phyloP scores from a whole-genome alignment of 2,888 invertebrate species.

The Notodonta dromedarius region DNA sequence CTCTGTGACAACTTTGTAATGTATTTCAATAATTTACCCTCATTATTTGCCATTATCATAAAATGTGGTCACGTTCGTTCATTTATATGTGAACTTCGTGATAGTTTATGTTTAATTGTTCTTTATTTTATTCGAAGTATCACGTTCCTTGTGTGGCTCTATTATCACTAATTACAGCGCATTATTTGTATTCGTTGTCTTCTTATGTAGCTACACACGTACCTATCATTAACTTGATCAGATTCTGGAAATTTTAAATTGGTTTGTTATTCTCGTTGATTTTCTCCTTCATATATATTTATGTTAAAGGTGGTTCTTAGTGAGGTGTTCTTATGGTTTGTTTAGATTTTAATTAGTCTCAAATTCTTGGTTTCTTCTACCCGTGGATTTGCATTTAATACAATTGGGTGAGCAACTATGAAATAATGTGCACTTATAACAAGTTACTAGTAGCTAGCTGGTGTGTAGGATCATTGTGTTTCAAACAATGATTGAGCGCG shows the following conservation, averaged over 20 bases:
- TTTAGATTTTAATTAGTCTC: conserved; percentile 5
- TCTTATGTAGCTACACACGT: conserved; percentile 11
- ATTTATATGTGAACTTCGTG: neutral
- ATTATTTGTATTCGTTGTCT: conserved; percentile 14
- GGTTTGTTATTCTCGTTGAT: conserved; percentile 9
- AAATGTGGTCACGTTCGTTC: conserved; percentile 3
- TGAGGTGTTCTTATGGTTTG: neutral
- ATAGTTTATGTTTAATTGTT: conserved; percentile 3
- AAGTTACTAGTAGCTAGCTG: conserved; percentile 36
- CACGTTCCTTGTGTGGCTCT: conserved; percentile 14
- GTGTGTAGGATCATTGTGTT: conserved; percentile 59
- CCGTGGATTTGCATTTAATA: conserved; percentile 17
- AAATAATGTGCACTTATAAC: conserved; percentile 28
- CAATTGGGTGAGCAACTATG: conserved; percentile 30
- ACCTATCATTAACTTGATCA: conserved; percentile 11
- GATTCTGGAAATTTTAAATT: conserved; percentile 17
- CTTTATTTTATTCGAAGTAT: conserved; percentile 5
- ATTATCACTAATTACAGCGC: conserved; percentile 33
- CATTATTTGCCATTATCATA: neutral
- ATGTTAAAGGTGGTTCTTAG: conserved; percentile 1
- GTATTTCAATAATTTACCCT: neutral
- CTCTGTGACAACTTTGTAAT: neutral
- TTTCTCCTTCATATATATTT: neutral
- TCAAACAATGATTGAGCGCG: conserved; percentile 63
- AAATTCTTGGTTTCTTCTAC: conserved; percentile 11